phyloP scores from a whole-genome alignment of 2,888 invertebrate genomes.

The Glyphotaelius pellucidus region DNA sequence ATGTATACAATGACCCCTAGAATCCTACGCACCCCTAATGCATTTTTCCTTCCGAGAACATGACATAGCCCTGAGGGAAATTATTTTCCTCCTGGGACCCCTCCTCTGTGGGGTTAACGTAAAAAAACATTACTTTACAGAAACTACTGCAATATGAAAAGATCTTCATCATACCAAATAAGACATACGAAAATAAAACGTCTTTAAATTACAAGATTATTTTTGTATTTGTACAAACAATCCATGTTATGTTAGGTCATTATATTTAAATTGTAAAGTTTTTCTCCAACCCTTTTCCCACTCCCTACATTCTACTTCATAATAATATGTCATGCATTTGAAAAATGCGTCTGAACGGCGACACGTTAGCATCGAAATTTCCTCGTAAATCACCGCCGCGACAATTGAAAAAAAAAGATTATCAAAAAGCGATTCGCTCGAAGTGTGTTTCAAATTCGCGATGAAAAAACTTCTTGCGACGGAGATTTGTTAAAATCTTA shows the following conservation, averaged over 20 bases:
- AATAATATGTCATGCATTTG: background rate
- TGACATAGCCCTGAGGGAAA: too few species aligned
- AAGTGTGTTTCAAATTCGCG: constrained; percentile 4
- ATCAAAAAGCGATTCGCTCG: constrained; percentile 32
- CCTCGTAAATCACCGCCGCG: constrained; percentile 31
- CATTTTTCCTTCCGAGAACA: too few species aligned
- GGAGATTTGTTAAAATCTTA: background rate
- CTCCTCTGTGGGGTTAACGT: too few species aligned
- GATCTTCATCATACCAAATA: background rate
- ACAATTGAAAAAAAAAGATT: constrained; percentile 43
- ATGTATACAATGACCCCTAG: too few species aligned
- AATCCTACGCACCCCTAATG: too few species aligned
- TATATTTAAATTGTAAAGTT: background rate
- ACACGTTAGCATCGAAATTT: constrained; percentile 20
- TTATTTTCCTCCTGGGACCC: too few species aligned
- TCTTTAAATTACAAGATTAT: background rate
- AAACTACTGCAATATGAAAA: background rate
- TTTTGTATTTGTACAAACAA: background rate
- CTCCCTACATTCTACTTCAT: background rate
- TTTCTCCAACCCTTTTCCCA: background rate
- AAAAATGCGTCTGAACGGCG: constrained; percentile 4
- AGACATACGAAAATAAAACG: background rate
- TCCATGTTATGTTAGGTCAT: background rate
- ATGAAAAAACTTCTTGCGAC: background rate
- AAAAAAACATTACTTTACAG: too few species aligned